Percentiles rank a stretch among this genome's conserved stretches.
phyloP scores from a whole-genome alignment of 2,888 invertebrate genomes.

The Pyrrhia umbra region DNA sequence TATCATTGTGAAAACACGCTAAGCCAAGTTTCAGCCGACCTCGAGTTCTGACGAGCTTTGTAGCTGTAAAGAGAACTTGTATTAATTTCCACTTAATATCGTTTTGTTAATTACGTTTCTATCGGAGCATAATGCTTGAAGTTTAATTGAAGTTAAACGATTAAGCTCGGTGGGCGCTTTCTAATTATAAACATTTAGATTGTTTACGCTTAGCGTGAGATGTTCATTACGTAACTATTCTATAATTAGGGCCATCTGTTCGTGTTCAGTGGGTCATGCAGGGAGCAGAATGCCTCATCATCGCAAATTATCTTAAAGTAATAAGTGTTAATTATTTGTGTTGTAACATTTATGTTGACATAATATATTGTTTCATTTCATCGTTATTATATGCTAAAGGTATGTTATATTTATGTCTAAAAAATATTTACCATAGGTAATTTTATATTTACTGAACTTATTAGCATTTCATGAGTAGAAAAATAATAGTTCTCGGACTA shows the following conservation, averaged over 20 bases:
- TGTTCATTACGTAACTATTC: slow-evolving; percentile 45
- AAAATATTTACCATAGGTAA: too few species aligned
- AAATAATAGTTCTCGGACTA: too few species aligned
- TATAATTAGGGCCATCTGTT: slow-evolving; percentile 40
- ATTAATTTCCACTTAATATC: slow-evolving; percentile 73
- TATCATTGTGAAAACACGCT: slow-evolving; percentile 67
- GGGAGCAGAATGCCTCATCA: slow-evolving; percentile 27
- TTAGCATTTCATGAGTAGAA: too few species aligned
- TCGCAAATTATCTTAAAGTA: slow-evolving; percentile 12
- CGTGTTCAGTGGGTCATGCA: slow-evolving; percentile 39
- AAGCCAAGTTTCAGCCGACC: slow-evolving; percentile 78
- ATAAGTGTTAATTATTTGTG: slow-evolving; percentile 14
- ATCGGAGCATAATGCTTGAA: slow-evolving; percentile 64
- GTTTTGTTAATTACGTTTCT: slow-evolving; percentile 70
- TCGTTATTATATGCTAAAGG: too few species aligned
- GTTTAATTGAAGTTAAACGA: slow-evolving; percentile 64
- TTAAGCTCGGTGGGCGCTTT: slow-evolving; percentile 43
- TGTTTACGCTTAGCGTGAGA: slow-evolving; percentile 45
- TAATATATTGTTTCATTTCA: background rate
- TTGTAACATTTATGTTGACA: background rate
- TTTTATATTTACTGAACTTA: too few species aligned
- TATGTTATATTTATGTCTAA: too few species aligned
- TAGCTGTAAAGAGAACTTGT: slow-evolving; percentile 71
- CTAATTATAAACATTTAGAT: slow-evolving; percentile 56
- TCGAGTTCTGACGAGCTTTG: slow-evolving; percentile 75